phyloP scores from a whole-genome alignment of 2,888 invertebrate species.

The Eurytoma adleriae region DNA sequence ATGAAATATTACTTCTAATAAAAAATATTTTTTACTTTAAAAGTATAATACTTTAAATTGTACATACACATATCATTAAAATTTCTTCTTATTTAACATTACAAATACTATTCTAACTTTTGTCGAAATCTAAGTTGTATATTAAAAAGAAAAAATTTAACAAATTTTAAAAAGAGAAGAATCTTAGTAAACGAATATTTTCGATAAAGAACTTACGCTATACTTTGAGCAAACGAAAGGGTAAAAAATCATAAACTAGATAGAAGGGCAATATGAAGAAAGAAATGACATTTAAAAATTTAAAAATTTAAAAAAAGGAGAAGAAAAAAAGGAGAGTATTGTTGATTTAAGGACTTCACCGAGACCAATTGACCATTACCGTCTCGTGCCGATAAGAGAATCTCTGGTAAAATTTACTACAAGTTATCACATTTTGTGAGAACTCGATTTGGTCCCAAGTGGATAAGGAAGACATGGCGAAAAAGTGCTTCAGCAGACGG shows the following conservation, averaged over 20 bases:
- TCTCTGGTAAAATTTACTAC: constrained; percentile 53
- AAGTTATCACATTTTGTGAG: constrained; percentile 55
- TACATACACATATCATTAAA: too few species aligned
- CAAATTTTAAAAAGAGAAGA: too few species aligned
- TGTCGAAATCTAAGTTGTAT: too few species aligned
- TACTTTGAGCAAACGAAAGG: not conserved
- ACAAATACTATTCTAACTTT: too few species aligned
- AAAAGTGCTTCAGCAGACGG: not conserved
- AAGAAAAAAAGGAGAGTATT: constrained; percentile 27
- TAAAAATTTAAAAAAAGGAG: constrained; percentile 2
- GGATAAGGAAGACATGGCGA: constrained; percentile 4
- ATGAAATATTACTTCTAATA: too few species aligned
- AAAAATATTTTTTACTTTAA: too few species aligned
- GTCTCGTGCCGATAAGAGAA: not conserved
- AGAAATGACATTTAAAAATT: constrained; percentile 28
- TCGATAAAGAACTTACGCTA: too few species aligned
- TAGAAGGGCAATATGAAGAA: not conserved
- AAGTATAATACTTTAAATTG: too few species aligned
- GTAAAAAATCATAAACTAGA: not conserved
- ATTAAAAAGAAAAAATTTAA: constrained; percentile 7
- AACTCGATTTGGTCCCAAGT: constrained; percentile 48
- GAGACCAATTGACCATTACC: not conserved
- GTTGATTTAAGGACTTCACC: constrained; percentile 30
- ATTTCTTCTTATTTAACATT: not conserved
- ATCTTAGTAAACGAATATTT: too few species aligned